Percentiles rank a stretch among this genome's conserved stretches.
phyloP scores from a whole-genome alignment of 1,140 invertebrate genomes.

The Oedothorax gibbosus region DNA sequence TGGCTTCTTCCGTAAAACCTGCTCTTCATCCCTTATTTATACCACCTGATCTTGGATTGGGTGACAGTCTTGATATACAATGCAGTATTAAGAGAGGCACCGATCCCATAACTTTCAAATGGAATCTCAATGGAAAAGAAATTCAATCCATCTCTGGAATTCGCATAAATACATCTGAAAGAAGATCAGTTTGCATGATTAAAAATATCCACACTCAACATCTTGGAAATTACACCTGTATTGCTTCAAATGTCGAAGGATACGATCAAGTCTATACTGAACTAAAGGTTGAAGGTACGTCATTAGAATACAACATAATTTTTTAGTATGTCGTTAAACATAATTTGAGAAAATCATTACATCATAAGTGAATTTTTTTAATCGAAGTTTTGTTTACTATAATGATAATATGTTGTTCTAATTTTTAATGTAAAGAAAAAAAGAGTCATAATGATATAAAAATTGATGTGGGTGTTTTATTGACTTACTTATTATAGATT shows the following conservation, averaged over 20 bases:
- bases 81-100: conserved; percentile 42
- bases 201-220: conserved; percentile 22
- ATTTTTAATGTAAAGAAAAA: too few species aligned
- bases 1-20: not conserved
- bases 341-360: not conserved
- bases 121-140: conserved; percentile 17
- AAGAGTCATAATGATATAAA: too few species aligned
- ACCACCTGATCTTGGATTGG: conserved; percentile 1
- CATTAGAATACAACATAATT: not conserved
- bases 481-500: too few species aligned
- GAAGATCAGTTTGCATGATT: not conserved
- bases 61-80: conserved; percentile 14
- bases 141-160: not conserved
- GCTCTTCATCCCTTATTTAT: conserved; percentile 9
- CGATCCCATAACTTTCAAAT: conserved; percentile 34
- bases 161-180: conserved; percentile 5
- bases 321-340: not conserved
- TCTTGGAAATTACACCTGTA: conserved; percentile 65
- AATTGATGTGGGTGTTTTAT: too few species aligned
- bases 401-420: too few species aligned
- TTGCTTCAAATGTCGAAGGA: conserved; percentile 63
- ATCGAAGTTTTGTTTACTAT: too few species aligned
- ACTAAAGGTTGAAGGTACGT: conserved; percentile 61
- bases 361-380: too few species aligned
- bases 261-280: conserved; percentile 62